Conservation (phyloP, 1,140 invertebrate genomes). For the Dysdera silvatica region DNA sequence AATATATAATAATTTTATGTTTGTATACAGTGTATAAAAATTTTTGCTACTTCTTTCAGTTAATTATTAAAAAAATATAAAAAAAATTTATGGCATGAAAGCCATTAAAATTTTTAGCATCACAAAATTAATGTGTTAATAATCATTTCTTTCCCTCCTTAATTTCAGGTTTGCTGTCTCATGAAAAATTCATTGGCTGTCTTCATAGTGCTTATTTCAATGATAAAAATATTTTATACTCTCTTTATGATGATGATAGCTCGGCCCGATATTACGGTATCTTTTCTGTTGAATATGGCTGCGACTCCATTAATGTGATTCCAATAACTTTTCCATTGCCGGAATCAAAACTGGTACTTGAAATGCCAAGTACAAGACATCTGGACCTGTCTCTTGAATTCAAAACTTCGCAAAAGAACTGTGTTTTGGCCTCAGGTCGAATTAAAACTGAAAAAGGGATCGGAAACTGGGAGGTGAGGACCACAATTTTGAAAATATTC, state of each 20-base stretch:
- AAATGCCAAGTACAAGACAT: slow-evolving; percentile 55
- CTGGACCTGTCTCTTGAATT: slow-evolving; percentile 79
- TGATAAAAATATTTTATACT: slow-evolving; percentile 79
- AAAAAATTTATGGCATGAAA: too few species aligned
- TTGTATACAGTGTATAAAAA: too few species aligned
- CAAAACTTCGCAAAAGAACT: slow-evolving; percentile 70
- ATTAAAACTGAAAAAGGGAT: slow-evolving; percentile 58
- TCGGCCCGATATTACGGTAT: slow-evolving; percentile 62
- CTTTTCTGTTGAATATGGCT: slow-evolving; percentile 68
- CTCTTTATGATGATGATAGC: slow-evolving; percentile 59
- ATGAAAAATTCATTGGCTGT: slow-evolving; percentile 63
- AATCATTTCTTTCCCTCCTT: too few species aligned
- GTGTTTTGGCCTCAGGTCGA: slow-evolving; percentile 74
- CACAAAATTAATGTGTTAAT: too few species aligned
- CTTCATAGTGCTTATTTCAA: slow-evolving; percentile 88
- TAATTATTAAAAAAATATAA: too few species aligned
- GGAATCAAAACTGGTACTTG: slow-evolving; percentile 74
- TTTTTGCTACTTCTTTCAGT: too few species aligned
- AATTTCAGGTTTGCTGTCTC: slow-evolving; percentile 40
- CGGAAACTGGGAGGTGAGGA: slow-evolving; percentile 76
- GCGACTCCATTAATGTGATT: slow-evolving; percentile 73
- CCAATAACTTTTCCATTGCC: slow-evolving; percentile 86
- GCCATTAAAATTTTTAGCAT: too few species aligned
- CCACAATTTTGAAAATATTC: too few species aligned
- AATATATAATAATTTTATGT: too few species aligned